Conservation (phyloP, 1,140 invertebrate genomes). For the Lasioglossum albipes region DNA sequence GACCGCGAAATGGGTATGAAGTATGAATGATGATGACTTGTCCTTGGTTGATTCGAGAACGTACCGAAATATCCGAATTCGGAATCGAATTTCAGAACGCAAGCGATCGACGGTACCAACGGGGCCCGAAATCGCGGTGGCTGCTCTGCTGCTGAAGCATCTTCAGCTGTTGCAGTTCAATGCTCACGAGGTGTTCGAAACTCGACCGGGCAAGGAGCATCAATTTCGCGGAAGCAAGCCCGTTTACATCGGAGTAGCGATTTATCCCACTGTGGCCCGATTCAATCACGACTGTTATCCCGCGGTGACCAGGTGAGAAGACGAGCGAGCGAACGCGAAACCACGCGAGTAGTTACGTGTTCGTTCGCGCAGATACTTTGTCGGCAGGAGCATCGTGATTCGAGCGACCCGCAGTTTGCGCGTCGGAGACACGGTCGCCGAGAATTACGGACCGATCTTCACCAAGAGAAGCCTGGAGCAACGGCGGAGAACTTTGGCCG, state of each 20-base stretch:
- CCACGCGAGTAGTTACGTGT: neutral
- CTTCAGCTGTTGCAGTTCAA: conserved; percentile 93
- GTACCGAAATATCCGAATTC: no score
- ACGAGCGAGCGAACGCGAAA: no score
- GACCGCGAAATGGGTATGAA: no score
- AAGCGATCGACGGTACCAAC: conserved; percentile 7
- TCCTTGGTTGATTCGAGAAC: no score
- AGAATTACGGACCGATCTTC: conserved; percentile 93
- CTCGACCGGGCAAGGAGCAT: conserved; percentile 79
- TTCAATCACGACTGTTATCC: conserved; percentile 95
- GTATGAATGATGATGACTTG: no score
- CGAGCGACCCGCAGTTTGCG: conserved; percentile 84
- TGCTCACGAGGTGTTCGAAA: conserved; percentile 93
- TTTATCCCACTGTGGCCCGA: conserved; percentile 89
- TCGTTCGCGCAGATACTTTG: conserved; percentile 84
- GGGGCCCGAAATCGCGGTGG: conserved; percentile 80
- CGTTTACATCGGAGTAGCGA: conserved; percentile 86
- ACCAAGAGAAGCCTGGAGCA: conserved; percentile 83
- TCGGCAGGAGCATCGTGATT: conserved; percentile 86
- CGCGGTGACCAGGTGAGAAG: conserved; percentile 84
- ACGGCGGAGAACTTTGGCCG: conserved; percentile 83
- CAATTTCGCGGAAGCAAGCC: conserved; percentile 81
- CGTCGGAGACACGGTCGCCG: conserved; percentile 85
- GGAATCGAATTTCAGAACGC: no score
- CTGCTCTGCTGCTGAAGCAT: conserved; percentile 85